Evolutionary conservation across 2,797 vertebrate species (phyloP), one percentile per base, ranked within the genome.

Genomic region (Ciconia nigra): DNA sequence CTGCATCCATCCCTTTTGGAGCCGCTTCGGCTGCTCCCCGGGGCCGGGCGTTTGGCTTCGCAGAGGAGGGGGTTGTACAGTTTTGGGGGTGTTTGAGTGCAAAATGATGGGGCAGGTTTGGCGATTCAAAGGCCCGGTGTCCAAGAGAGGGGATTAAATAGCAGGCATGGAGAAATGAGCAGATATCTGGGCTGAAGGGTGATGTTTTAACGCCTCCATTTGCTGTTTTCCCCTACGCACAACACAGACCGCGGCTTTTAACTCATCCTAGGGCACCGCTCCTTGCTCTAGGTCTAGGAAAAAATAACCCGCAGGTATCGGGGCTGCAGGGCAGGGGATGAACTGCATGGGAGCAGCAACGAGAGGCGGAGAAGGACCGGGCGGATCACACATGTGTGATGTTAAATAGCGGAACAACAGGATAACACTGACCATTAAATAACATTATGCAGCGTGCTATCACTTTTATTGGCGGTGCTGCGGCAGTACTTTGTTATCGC

Each of bases 81-180:
- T 4, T 66, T 28, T 16, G 33, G 18, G 72, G 65, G 15, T 4
- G 31, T n/a, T 52, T 31, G 33, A 21, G 21, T 20, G n/a, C 24
- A 42, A 71, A 90, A 44, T 0, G 9, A 20, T 4, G 49, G 16
- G 44, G 19, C 28, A 31, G 20, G 8, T 61, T 46, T 42, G 76
- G 28, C 2, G 2, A 28, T 52, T 44, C 5, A 7, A 58, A 58
- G 35, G 5, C 5, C 55, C 2, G 7, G 25, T 25, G 29, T 24
- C 25, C 7, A 18, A 52, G 67, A 22, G 57, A 29, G 5, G 14
- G 28, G 22, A 16, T 13, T 35, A 24, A 86, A 39, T 7, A 17
- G 35, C 1, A 0, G 16, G 10, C 22, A 8, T 0, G 9, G 26
- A 44, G 83, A 44, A 26, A 22, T 0, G 3, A 66, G 35, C 13